phyloP scores from a whole-genome alignment of 2,888 invertebrate genomes.

The Drosophila mayaguana region DNA sequence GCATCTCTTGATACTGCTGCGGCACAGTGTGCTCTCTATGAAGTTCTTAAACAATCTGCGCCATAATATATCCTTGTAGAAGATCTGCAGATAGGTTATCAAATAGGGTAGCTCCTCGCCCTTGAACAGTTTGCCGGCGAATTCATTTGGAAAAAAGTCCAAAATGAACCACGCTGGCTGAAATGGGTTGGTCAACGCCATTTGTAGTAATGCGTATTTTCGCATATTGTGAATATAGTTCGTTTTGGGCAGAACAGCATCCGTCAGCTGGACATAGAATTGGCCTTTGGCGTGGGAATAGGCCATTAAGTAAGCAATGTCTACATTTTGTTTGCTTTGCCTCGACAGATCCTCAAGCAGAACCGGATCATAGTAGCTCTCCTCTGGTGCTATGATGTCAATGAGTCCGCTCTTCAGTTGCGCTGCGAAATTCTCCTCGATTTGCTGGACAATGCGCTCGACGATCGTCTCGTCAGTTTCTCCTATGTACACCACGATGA shows the following conservation, averaged over 20 bases:
- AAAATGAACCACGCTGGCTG: background rate
- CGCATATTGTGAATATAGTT: background rate
- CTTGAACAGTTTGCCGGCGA: background rate
- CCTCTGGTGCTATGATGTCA: background rate
- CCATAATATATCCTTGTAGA: background rate
- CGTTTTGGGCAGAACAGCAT: background rate
- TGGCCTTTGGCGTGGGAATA: background rate
- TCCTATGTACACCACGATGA: background rate
- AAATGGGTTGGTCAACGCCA: background rate
- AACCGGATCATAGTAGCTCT: background rate
- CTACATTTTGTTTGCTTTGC: background rate
- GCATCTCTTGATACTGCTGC: background rate
- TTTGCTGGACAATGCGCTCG: background rate
- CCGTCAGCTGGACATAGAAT: background rate
- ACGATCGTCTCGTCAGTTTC: background rate
- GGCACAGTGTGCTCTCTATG: background rate
- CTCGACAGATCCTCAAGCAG: background rate
- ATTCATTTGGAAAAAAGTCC: background rate
- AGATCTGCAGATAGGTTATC: background rate
- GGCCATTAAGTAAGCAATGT: constrained; percentile 1
- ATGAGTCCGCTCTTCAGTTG: background rate
- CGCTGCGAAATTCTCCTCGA: background rate
- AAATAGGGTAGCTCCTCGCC: background rate
- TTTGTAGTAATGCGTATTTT: background rate
- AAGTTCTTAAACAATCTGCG: background rate